Conservation (phyloP, 2,888 invertebrate species). For the Monochamus alternatus region DNA sequence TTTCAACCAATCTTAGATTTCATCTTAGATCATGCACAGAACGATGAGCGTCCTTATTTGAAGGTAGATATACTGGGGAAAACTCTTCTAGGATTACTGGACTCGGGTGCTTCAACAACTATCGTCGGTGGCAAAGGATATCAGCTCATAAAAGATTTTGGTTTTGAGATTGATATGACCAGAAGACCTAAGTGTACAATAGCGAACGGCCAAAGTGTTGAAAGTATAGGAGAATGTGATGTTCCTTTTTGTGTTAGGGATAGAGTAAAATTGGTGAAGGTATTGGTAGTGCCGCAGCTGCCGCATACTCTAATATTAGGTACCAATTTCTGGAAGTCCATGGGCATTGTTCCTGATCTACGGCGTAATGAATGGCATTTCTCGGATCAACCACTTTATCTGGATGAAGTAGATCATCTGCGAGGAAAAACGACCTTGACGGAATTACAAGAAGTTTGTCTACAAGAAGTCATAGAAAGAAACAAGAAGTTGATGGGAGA, state of each 20-base stretch:
- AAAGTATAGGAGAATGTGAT: conserved; percentile 23
- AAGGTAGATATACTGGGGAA: conserved; percentile 27
- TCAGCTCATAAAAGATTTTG: conserved; percentile 17
- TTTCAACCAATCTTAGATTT: conserved; percentile 20
- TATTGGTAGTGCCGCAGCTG: conserved; percentile 6
- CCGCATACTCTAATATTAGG: conserved; percentile 14
- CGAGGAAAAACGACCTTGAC: too few species aligned
- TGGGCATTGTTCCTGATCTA: conserved; percentile 33
- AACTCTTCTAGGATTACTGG: conserved; percentile 27
- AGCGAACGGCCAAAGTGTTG: conserved; percentile 27
- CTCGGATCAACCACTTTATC: too few species aligned
- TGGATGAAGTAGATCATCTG: too few species aligned
- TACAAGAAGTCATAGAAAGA: too few species aligned
- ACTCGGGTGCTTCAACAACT: conserved; percentile 20
- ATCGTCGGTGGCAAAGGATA: conserved; percentile 10
- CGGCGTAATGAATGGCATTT: too few species aligned
- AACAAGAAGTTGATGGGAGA: too few species aligned
- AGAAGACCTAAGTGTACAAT: conserved; percentile 14
- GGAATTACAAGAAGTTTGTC: too few species aligned
- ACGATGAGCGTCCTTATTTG: conserved; percentile 39
- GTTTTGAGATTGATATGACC: conserved; percentile 1
- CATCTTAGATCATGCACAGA: conserved; percentile 31
- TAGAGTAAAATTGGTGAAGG: conserved; percentile 6
- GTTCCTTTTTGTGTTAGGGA: conserved; percentile 4
- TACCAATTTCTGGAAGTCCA: conserved; percentile 24